Evolutionary conservation across 1,140 invertebrate species (phyloP).

Genomic region (Formica exsecta): DNA sequence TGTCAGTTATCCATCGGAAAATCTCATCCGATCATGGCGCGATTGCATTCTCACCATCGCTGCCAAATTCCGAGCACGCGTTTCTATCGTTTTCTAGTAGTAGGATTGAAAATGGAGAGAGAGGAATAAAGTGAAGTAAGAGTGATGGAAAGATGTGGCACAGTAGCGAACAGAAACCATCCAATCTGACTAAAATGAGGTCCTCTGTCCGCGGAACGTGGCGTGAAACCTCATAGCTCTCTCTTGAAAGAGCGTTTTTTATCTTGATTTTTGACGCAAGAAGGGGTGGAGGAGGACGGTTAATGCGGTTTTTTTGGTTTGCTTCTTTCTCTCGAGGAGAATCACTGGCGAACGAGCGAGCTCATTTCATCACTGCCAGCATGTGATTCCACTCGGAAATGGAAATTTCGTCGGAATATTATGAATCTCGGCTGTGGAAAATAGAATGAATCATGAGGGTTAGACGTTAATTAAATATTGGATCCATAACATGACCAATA

Average conservation of each 20-base stretch:
- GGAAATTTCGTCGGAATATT: conserved; percentile 58
- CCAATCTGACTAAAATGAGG: conserved; percentile 76
- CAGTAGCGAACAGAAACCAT: conserved; percentile 60
- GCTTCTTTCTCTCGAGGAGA: conserved; percentile 10
- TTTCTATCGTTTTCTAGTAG: conserved; percentile 33
- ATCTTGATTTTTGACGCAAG: not conserved
- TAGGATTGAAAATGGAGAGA: conserved; percentile 9
- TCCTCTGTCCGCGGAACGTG: conserved; percentile 61
- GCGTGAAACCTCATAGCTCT: conserved; percentile 42
- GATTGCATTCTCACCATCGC: conserved; percentile 44
- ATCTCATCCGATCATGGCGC: conserved; percentile 52
- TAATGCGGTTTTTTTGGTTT: conserved; percentile 47
- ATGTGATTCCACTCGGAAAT: conserved; percentile 53
- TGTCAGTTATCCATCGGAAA: conserved; percentile 31
- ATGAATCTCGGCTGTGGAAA: conserved; percentile 43
- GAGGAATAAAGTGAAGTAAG: conserved; percentile 37
- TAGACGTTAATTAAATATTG: conserved; percentile 58
- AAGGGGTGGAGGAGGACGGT: not conserved
- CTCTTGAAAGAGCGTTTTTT: conserved; percentile 20
- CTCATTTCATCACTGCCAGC: conserved; percentile 51
- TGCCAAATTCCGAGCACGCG: conserved; percentile 58
- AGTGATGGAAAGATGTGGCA: not conserved
- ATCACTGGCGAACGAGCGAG: conserved; percentile 27
- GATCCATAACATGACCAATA: conserved; percentile 30
- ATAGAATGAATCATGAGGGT: conserved; percentile 23